Percentiles rank a stretch among this genome's conserved stretches.
Evolutionary conservation across 2,797 vertebrate species (phyloP).

Genomic region (Dermochelys coriacea): DNA sequence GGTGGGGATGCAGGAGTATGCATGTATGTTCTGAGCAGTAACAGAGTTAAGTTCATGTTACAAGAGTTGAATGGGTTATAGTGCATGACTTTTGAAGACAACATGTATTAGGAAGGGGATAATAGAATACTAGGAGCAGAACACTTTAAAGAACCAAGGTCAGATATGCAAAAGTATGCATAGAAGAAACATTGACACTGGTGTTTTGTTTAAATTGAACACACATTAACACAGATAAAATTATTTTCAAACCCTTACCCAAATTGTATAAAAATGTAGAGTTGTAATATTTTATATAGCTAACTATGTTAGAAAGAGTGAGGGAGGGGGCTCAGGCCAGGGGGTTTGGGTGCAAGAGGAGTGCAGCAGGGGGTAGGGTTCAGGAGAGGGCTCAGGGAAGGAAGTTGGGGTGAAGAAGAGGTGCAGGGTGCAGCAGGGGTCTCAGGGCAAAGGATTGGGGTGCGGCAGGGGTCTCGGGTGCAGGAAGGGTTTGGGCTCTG

Average conservation of each 20-base stretch:
- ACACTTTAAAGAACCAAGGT: not conserved
- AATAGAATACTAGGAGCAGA: fast-evolving
- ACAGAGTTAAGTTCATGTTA: not conserved
- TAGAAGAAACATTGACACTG: fast-evolving
- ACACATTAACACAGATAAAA: not conserved
- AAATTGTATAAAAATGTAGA: not conserved
- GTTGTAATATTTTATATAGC: fast-evolving
- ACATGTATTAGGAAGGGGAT: fast-evolving
- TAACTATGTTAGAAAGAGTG: not conserved
- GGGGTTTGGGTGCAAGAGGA: too few species aligned
- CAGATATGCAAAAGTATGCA: fast-evolving
- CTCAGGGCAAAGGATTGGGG: too few species aligned
- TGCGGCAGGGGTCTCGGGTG: too few species aligned
- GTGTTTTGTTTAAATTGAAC: fast-evolving
- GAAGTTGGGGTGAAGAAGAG: too few species aligned
- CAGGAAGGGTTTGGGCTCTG: too few species aligned
- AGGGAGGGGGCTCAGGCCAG: too few species aligned
- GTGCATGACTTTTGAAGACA: fast-evolving
- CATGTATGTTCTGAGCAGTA: fast-evolving
- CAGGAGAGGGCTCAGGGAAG: too few species aligned
- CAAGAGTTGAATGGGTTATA: not conserved
- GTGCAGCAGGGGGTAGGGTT: too few species aligned
- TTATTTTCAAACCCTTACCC: not conserved
- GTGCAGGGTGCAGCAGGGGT: too few species aligned
- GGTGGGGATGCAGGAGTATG: fast-evolving